These are phyloP conservation scores for Microctonus aethiopoides DNA, from an alignment of 2,888 invertebrate species.

Conservation along the genomic window DNA sequence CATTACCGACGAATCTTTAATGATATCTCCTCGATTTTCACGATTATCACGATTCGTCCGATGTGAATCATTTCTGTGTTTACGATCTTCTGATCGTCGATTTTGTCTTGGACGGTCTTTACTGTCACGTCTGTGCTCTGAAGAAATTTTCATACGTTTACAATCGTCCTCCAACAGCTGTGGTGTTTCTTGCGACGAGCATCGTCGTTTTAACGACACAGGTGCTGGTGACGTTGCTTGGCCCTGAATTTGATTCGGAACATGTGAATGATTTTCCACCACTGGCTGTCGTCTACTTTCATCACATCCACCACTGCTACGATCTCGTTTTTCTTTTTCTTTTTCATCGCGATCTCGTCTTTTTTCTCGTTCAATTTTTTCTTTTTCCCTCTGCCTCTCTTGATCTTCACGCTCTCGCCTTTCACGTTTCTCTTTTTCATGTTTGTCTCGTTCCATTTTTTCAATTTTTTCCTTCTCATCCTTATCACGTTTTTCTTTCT, in stretches of 20 bases:
- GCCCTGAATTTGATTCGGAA: constrained; percentile 49
- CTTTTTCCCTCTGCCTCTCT: constrained; percentile 63
- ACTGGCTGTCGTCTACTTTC: constrained; percentile 58
- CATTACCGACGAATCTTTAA: constrained; percentile 42
- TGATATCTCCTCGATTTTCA: constrained; percentile 59
- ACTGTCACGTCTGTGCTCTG: constrained; percentile 74
- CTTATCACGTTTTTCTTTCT: constrained; percentile 62
- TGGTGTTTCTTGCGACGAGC: constrained; percentile 80
- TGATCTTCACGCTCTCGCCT: constrained; percentile 64
- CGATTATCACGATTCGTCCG: constrained; percentile 63
- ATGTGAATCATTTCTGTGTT: constrained; percentile 62
- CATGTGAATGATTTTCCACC: constrained; percentile 60
- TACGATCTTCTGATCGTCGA: constrained; percentile 63
- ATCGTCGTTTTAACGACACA: constrained; percentile 78
- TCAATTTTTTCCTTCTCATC: constrained; percentile 65
- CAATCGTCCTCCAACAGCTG: constrained; percentile 69
- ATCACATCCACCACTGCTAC: constrained; percentile 41
- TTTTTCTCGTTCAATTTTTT: constrained; percentile 55
- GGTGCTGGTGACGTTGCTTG: constrained; percentile 70
- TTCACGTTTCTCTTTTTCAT: constrained; percentile 55
- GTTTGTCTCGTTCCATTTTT: constrained; percentile 61
- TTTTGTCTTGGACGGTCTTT: constrained; percentile 72
- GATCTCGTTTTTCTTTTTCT: constrained; percentile 66
- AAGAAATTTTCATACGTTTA: constrained; percentile 73
- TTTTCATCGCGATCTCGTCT: constrained; percentile 59